These are phyloP conservation scores for Bombylius discolor DNA, from an alignment of 2,888 invertebrate genomes.

Conservation along the genomic window DNA sequence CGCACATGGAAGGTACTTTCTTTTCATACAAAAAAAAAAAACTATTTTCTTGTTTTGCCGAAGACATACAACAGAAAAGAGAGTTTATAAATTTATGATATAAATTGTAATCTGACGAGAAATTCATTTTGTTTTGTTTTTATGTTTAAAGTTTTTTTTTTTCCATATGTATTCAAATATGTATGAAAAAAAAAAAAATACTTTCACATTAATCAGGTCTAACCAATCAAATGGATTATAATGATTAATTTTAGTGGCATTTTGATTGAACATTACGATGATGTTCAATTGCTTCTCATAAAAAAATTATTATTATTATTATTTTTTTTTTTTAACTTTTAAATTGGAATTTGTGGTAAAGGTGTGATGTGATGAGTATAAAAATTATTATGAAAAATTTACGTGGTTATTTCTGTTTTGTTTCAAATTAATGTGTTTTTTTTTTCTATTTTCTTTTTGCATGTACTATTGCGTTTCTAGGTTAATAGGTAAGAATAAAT, in stretches of 20 bases:
- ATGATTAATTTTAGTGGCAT: not conserved
- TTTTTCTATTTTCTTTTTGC: not conserved
- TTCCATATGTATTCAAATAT: too few relatives aligned
- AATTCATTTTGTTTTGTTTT: too few relatives aligned
- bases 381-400: not conserved
- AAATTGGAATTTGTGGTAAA: slow-evolving; percentile 13
- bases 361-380: slow-evolving; percentile 7
- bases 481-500: slow-evolving; percentile 11
- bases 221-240: too few relatives aligned
- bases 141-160: too few relatives aligned
- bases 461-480: slow-evolving; percentile 4
- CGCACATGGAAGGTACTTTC: too few relatives aligned
- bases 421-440: not conserved
- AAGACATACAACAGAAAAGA: too few relatives aligned
- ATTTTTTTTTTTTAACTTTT: slow-evolving; percentile 2
- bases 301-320: not conserved
- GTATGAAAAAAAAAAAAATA: too few relatives aligned
- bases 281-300: not conserved
- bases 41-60: too few relatives aligned
- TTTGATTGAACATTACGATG: slow-evolving; percentile 1
- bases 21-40: too few relatives aligned
- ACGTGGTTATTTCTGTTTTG: not conserved
- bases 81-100: too few relatives aligned
- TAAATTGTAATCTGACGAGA: too few relatives aligned
- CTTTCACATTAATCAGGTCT: too few relatives aligned